Base-by-base conservation (phyloP, 2,888 invertebrate genomes). In the Exocentrus adspersus region DNA sequence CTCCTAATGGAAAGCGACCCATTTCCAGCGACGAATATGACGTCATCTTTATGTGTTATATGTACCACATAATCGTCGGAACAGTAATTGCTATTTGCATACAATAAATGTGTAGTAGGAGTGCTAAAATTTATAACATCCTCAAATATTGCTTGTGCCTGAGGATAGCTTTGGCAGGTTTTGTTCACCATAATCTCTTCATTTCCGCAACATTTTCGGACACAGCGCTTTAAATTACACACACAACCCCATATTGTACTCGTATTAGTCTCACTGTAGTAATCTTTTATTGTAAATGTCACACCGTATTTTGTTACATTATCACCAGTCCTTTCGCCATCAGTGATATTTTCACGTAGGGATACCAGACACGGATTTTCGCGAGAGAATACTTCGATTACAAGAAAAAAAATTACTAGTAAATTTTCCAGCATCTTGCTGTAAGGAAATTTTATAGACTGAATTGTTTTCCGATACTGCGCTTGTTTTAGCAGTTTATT, bases 191-290 rank as follows among this genome's bases (percentile, higher is more conserved):
- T 51, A 32, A 64, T 32, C 46, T 64, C 62, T 10, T 41, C 7
- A 12, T 10, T 14, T 14, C 42, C 51, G 32, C 67, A 67, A 16
- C 67, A 67, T 54, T 67, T 67, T 52, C 57, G 37, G 0, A 67
- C 41, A 7, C 52, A 53, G 1, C 17, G 9, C 28, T 45, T 60
- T 5, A 32, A 30, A 32, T 30, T 43, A 14, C 57, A 57, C 37
- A 32, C 32, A 21, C 57, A 57, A 12, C 57, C 57, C 57, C 57
- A 46, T 1, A 12, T 32, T 2, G 45, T 57, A 28, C 16, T 32
- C 14, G 30, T 20, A 28, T 21, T 32, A 12, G 30, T 20, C 16
- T 24, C 20, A 20, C 3, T 32, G 32, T 16, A 54, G 37, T 54
- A 54, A 17, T 43, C 21, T 21, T 30, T n/a, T 12, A 30, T 12